These are phyloP conservation scores for Ornithoptera priamus DNA, from an alignment of 2,888 invertebrate genomes.

Conservation along the genomic window DNA sequence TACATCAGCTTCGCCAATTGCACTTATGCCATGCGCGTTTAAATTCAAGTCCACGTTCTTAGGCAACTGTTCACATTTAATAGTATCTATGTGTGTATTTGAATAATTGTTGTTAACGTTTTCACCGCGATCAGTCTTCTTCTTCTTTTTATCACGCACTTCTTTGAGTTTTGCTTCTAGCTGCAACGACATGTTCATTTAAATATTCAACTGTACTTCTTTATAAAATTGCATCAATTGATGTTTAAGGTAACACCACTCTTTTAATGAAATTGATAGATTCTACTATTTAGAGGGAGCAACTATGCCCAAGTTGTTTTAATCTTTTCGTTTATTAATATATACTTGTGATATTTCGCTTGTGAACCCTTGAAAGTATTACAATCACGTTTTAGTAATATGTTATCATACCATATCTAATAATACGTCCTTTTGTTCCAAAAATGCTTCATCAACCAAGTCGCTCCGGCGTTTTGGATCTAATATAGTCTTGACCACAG, in stretches of 20 bases:
- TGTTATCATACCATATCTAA: constrained; percentile 54
- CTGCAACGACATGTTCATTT: constrained; percentile 40
- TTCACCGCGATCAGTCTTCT: constrained; percentile 38
- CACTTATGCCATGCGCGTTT: constrained; percentile 55
- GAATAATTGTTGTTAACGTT: constrained; percentile 24
- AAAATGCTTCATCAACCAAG: constrained; percentile 56
- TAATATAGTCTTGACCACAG: constrained; percentile 35
- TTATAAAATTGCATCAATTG: no score
- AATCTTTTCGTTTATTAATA: no score
- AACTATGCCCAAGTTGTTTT: no score
- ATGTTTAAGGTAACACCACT: no score
- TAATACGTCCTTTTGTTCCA: constrained; percentile 63
- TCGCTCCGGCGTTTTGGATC: constrained; percentile 48
- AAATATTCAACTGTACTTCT: no score
- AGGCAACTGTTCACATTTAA: constrained; percentile 43
- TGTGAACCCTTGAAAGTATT: no score
- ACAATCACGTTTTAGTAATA: no score
- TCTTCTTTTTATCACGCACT: constrained; percentile 60
- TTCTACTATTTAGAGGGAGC: no score
- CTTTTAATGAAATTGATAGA: no score
- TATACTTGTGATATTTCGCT: no score
- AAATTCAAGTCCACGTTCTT: constrained; percentile 51
- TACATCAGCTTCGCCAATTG: constrained; percentile 54
- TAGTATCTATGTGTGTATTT: constrained; percentile 23
- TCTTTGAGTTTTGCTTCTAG: constrained; percentile 65